Base-by-base conservation (phyloP, 2,797 vertebrate species). In the Oreortyx pictus region DNA sequence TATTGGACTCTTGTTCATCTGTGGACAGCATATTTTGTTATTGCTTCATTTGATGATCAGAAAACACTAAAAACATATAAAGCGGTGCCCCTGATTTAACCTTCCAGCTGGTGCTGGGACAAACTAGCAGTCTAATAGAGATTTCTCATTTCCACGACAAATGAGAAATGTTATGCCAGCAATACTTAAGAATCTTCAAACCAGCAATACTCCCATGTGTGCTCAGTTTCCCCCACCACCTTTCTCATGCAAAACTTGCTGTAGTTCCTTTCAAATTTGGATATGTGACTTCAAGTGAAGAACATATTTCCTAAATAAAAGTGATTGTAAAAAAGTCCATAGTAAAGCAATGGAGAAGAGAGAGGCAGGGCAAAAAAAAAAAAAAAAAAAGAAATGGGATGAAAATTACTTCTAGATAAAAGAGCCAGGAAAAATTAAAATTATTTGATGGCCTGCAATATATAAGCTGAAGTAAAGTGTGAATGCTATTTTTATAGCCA, bases 401-500 rank as follows among this genome's bases (percentile, higher is more conserved):
- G 41, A 74, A 86, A 82, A 77, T 12, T 25, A 43, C 39, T 75
- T 89, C 74, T 33, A 60, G 41, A 6, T 75, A 78, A 82, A 7
- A 74, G 52, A 68, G 52, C 19, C 13, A 47, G 11, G 25, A 65
- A 74, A 60, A 73, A 56, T n/a, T 62, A 57, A 61, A 82, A 31
- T 17, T 71, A 17, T 25, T 60, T 67, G 24, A 49, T 4, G 7
- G 14, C 7, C 74, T 84, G 15, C 24, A 70, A 44, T 52, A 72
- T 18, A 47, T 13, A 50, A 81, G 12, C 7, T 66, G 62, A 78
- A 81, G 7, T 65, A 57, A 82, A n/a, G 57, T 41, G 44, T 64
- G 57, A 91, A 74, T 64, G 18, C 11, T 90, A 47, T 91, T 79
- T 94, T 91, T 79, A 76, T 16, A 92, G 41, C 22, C 31, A 29